phyloP scores from a whole-genome alignment of 2,888 invertebrate species.

The Mythimna albipuncta region DNA sequence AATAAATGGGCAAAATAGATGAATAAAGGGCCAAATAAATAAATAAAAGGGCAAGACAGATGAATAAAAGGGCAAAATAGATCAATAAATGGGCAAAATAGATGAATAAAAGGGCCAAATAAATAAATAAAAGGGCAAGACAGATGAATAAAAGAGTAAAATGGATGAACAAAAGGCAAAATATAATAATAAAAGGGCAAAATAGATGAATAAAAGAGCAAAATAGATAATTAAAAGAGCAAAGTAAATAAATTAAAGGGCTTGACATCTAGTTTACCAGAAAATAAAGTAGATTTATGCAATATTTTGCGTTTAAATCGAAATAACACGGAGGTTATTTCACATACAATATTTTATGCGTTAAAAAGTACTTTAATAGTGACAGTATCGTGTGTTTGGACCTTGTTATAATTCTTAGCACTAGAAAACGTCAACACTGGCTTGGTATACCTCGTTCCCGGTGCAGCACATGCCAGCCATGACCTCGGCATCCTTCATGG shows the following conservation, averaged over 20 bases:
- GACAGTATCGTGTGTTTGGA: slow-evolving; percentile 75
- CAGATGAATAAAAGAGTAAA: not conserved
- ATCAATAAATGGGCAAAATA: not conserved
- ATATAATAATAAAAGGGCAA: not conserved
- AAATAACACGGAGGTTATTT: not conserved
- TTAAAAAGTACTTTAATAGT: not conserved
- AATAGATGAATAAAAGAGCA: not conserved
- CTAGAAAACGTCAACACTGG: not conserved
- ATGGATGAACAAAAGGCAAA: not conserved
- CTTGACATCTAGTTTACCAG: not conserved
- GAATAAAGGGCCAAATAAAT: not conserved
- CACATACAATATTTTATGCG: not conserved
- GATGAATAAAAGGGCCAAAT: not conserved
- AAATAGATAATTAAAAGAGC: not conserved
- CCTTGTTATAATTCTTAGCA: slow-evolving; percentile 57
- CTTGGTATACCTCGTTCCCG: slow-evolving; percentile 74
- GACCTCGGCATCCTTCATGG: slow-evolving; percentile 80
- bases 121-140: not conserved
- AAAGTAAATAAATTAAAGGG: not conserved
- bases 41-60: not conserved
- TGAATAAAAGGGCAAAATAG: not conserved
- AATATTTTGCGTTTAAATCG: not conserved
- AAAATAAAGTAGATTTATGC: not conserved
- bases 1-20: not conserved
- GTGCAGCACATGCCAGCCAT: slow-evolving; percentile 79